Base-by-base conservation (phyloP, 2,797 vertebrate genomes). In the Clamator glandarius region DNA sequence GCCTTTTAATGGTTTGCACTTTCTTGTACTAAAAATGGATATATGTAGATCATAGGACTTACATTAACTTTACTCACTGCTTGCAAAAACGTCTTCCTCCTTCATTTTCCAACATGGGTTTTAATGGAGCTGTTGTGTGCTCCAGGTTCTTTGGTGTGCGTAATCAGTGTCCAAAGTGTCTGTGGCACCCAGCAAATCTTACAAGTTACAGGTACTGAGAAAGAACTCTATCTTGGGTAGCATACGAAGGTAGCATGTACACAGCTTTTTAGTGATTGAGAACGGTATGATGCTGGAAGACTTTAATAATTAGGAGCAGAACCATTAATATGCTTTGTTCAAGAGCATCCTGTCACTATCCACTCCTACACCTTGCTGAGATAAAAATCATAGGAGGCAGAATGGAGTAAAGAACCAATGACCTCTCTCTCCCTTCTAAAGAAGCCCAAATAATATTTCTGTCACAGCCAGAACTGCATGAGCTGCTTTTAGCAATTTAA, bases 371-470 rank as follows among this genome's bases (percentile, higher is more conserved):
- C 12, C 24, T 87, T 55, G 84, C 15, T 18, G 39, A 87, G n/a
- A 69, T 26, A 39, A 84, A 85, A 86, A 64, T 13, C 8, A 62
- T 0, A 2, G 9, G 17, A 77, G 20, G 16, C 23, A 86, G 55
- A 86, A 77, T 70, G 12, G 7, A 87, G 8, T 10, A 63, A 83
- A 33, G n/a, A 70, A 20, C 1, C 31, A 50, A 0, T 14, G 14
- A 84, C 12, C 7, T 16, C 13, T 19, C 5, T 5, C 2, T 0
- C 0, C 5, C 24, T 44, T 2, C 4, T 41, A 62, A 52, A 90
- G 11, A 70, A 44, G 4, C 23, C 81, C 28, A 29, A 78, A 11
- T 15, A 50, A 15, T 64, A 70, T n/a, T 26, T 12, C 42, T 92
- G 89, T 18, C 50, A n/a, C 23, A 74, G 39, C 11, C 15, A 48